Conservation (phyloP, 2,113 vertebrate species). For the Caranx melampygus region DNA sequence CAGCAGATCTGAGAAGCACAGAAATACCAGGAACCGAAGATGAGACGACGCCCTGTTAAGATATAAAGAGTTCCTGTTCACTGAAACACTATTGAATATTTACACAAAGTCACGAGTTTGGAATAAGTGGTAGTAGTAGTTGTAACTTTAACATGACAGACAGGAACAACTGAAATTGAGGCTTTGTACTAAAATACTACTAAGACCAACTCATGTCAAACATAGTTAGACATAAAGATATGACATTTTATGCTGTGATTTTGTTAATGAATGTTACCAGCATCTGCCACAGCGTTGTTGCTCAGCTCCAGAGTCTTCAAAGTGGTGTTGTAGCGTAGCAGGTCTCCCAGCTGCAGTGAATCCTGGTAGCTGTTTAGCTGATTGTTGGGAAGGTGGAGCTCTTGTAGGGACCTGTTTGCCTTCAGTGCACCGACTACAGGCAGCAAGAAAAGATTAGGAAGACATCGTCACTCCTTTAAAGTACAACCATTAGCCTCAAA, state of each 20-base stretch:
- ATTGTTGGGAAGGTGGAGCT: constrained; percentile 82
- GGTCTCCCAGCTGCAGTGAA: constrained; percentile 82
- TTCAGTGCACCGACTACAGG: constrained; percentile 79
- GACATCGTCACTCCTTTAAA: not conserved
- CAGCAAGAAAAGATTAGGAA: constrained; percentile 13
- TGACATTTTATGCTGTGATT: not conserved
- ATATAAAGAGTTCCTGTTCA: no score
- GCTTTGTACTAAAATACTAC: no score
- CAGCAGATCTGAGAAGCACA: no score
- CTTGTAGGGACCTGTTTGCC: constrained; percentile 73
- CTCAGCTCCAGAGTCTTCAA: constrained; percentile 80
- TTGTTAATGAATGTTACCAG: constrained; percentile 68
- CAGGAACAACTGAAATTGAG: no score
- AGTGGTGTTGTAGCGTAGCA: constrained; percentile 80
- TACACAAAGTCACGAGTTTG: no score
- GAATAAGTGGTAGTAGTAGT: no score
- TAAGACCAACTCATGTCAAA: no score
- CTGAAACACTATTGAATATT: no score
- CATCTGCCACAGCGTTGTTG: constrained; percentile 78
- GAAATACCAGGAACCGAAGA: no score
- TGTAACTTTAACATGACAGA: no score
- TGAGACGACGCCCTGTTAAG: no score
- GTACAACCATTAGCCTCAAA: not conserved
- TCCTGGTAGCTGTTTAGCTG: constrained; percentile 84
- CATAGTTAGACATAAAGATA: no score